Percentiles rank a stretch among this genome's conserved stretches.
Conservation (phyloP, 2,888 invertebrate genomes). For the Pediacus dermestoides region DNA sequence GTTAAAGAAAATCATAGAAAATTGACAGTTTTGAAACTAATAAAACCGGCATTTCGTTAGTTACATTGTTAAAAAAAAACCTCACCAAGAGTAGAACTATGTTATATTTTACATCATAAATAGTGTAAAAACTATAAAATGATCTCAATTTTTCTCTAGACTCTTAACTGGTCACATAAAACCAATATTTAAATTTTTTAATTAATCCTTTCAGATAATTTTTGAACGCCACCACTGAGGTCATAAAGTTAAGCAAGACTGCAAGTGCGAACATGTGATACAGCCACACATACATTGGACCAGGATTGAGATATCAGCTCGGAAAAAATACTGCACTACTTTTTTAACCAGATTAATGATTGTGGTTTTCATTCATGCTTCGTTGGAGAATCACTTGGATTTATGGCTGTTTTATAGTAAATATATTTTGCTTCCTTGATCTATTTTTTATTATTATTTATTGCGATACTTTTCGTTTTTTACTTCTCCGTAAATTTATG, state of each 20-base stretch:
- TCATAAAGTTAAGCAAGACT: conserved; percentile 33
- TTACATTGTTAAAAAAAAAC: too few species aligned
- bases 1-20: too few species aligned
- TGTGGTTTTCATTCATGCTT: conserved; percentile 46
- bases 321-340: conserved; percentile 41
- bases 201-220: too few species aligned
- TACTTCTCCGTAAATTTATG: conserved; percentile 29
- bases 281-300: conserved; percentile 30
- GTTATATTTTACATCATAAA: too few species aligned
- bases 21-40: too few species aligned
- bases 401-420: conserved; percentile 11
- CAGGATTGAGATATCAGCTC: conserved; percentile 42
- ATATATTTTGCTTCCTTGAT: conserved; percentile 22
- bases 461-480: conserved; percentile 33
- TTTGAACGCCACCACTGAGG: conserved; percentile 27
- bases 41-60: too few species aligned
- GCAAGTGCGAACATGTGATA: conserved; percentile 38
- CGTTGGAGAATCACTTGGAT: conserved; percentile 33
- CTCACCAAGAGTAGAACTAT: too few species aligned
- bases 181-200: too few species aligned
- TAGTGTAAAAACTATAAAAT: too few species aligned
- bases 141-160: too few species aligned
- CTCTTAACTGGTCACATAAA: too few species aligned
- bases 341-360: conserved; percentile 44
- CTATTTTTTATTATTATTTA: conserved; percentile 24